Percentiles rank a stretch among this genome's conserved stretches.
Conservation (phyloP, 2,888 invertebrate species). For the Macrophya annulata region DNA sequence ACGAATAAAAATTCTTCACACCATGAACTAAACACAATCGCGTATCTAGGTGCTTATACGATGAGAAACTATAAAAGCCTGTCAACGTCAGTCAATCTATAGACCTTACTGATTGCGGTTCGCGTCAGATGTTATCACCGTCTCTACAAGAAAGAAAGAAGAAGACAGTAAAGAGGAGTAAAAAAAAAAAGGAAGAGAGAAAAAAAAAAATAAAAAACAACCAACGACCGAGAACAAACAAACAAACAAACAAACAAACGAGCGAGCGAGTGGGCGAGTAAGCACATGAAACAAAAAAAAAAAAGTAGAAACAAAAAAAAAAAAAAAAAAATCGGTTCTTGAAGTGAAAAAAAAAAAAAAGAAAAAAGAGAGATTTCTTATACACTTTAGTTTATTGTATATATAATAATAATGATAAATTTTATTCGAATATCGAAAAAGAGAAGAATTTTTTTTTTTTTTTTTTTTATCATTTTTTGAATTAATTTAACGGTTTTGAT, state of each 20-base stretch:
- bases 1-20: too few relatives aligned
- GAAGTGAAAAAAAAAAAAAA: not conserved
- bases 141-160: not conserved
- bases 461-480: too few relatives aligned
- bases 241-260: not conserved
- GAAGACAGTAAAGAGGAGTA: not conserved
- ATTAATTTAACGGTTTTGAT: too few relatives aligned
- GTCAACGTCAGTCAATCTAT: constrained; percentile 42
- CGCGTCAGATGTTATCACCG: constrained; percentile 22
- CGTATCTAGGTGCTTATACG: too few relatives aligned
- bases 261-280: not conserved
- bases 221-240: not conserved
- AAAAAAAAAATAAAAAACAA: not conserved
- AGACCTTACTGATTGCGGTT: constrained; percentile 33
- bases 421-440: too few relatives aligned
- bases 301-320: not conserved
- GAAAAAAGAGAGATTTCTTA: too few relatives aligned
- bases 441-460: too few relatives aligned
- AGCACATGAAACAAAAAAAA: not conserved
- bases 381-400: too few relatives aligned
- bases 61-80: constrained; percentile 23
- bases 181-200: not conserved
- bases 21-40: too few relatives aligned
- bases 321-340: not conserved
- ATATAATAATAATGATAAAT: too few relatives aligned